Evolutionary conservation across 2,113 vertebrate genomes (phyloP).

Genomic region (Passer montanus): DNA sequence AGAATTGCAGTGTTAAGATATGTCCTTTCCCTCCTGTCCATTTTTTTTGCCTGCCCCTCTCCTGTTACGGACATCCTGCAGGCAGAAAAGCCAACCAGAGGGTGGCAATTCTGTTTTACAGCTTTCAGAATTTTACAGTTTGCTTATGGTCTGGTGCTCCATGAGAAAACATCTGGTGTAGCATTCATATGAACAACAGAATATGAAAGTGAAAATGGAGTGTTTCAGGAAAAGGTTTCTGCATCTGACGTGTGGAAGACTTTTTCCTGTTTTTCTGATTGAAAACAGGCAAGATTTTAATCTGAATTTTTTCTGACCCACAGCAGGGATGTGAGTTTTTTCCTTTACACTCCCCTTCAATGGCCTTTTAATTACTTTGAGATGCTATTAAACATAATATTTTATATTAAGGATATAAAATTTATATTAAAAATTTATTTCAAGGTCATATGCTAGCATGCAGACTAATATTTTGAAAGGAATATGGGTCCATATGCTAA

Average conservation of each 20-base stretch:
- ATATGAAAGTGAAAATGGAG: not conserved
- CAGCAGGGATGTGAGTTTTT: not conserved
- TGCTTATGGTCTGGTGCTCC: not conserved
- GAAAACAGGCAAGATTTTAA: not conserved
- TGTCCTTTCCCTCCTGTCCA: not conserved
- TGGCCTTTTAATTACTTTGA: not conserved
- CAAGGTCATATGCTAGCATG: not conserved
- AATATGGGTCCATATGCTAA: not conserved
- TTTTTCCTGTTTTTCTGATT: not conserved
- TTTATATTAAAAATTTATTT: not conserved
- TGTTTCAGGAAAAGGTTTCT: not conserved
- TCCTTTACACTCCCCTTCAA: not conserved
- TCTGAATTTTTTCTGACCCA: not conserved
- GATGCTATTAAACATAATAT: not conserved
- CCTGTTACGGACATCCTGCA: fast-evolving
- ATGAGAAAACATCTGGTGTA: not conserved
- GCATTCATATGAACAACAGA: not conserved
- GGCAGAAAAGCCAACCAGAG: not conserved
- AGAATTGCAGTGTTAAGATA: not conserved
- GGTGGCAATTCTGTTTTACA: not conserved
- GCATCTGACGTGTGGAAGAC: not conserved
- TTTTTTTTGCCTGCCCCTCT: not conserved
- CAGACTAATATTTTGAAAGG: not conserved
- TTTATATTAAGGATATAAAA: not conserved
- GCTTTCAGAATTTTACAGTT: not conserved